These are phyloP conservation scores for Pantala flavescens DNA, from an alignment of 1,140 invertebrate genomes.

Conservation along the genomic window DNA sequence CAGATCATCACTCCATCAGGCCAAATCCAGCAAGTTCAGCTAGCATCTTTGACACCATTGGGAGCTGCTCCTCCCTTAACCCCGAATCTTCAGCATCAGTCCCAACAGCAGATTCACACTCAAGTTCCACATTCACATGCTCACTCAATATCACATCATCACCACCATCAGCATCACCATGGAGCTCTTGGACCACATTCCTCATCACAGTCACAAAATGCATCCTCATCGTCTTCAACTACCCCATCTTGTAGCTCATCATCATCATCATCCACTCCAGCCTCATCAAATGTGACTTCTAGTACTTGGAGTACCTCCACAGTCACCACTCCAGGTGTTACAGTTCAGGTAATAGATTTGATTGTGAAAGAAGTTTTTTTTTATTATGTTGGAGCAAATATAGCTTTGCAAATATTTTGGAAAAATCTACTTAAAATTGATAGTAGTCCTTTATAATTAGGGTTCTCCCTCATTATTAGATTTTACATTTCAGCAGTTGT, in stretches of 20 bases:
- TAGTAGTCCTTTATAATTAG: too few relatives aligned
- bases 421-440: too few relatives aligned
- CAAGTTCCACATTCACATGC: constrained; percentile 33
- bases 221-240: neutral
- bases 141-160: constrained; percentile 9
- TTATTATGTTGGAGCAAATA: neutral
- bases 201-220: neutral
- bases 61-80: neutral
- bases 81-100: constrained; percentile 21
- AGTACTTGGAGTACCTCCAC: constrained; percentile 29
- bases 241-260: constrained; percentile 14
- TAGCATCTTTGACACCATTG: constrained; percentile 37
- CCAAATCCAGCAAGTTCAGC: constrained; percentile 76
- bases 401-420: too few relatives aligned
- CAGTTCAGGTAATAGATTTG: constrained; percentile 26
- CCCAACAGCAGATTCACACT: constrained; percentile 32
- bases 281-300: constrained; percentile 24
- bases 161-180: constrained; percentile 25
- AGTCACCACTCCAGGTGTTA: constrained; percentile 28
- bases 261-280: constrained; percentile 26
- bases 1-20: constrained; percentile 78
- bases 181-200: neutral
- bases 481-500: too few relatives aligned
- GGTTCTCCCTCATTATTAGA: too few relatives aligned
- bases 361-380: too few relatives aligned